Evolutionary conservation across 2,113 vertebrate species (phyloP), one percentile per base, ranked within the genome.

Genomic region (Takifugu bimaculatus): DNA sequence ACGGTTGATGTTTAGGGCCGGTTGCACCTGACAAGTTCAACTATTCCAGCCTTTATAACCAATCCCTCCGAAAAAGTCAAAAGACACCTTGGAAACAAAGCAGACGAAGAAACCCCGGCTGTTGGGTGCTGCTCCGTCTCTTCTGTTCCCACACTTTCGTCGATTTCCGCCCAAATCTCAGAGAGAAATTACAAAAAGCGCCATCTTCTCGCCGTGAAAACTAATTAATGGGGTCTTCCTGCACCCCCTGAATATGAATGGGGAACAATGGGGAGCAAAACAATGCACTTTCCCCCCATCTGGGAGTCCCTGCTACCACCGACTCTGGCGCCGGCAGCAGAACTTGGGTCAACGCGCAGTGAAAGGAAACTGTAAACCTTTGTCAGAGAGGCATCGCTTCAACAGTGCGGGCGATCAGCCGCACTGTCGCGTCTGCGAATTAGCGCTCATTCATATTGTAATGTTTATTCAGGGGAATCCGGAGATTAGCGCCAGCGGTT

Each of bases 391-490:
- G 5, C 6, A 4, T 50, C 29, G n/a, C 52, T 14, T 35, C 28
- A 9, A 59, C 57, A n/a, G 25, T 43, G 62, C 47, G n/a, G 26
- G 63, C 53, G 79, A 81, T 81, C 64, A 77, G 62, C 29, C 58
- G 42, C 50, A 54, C 35, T 61, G 70, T 76, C 20, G 62, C 72
- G 58, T 29, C 43, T 1, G 32, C 54, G 59, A 70, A 65, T 66
- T 52, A 72, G 42, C 72, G 65, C 48, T 75, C 67, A 85, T 88
- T 84, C 74, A 80, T 79, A 79, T 85, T 87, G 29, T 65, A 81
- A 77, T 86, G 70, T 50, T 78, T 72, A 72, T 80, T 82, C 60
- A 69, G 68, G 71, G 78, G 78, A 81, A 79, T 82, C 78, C 65
- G 53, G 50, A 81, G 61, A 62, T 63, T 56, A 61, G 42, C 26